Evolutionary conservation across 1,140 invertebrate genomes (phyloP).

Genomic region (Spodoptera frugiperda): DNA sequence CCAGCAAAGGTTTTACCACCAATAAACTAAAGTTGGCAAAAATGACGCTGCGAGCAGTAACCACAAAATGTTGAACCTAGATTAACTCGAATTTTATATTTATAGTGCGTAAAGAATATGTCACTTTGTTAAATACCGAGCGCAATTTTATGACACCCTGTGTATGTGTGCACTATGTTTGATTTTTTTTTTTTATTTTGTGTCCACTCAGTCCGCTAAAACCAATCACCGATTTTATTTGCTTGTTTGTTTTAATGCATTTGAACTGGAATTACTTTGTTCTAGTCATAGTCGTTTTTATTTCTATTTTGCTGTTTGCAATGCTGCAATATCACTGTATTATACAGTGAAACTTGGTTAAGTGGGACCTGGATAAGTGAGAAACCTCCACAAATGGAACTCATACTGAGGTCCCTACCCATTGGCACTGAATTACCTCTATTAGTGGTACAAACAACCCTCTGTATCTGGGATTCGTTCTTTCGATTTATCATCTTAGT

Average conservation of each 20-base stretch:
- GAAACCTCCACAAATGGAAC: no score
- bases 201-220: neutral
- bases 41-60: constrained; percentile 23
- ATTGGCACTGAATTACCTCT: no score
- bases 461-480: no score
- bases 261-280: neutral
- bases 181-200: neutral
- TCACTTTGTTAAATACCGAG: constrained; percentile 18
- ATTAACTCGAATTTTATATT: constrained; percentile 37
- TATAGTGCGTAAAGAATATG: constrained; percentile 35
- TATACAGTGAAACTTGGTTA: no score
- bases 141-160: neutral
- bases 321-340: no score
- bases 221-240: constrained; percentile 2
- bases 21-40: constrained; percentile 26
- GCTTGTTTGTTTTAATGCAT: neutral
- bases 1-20: constrained; percentile 1
- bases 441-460: no score
- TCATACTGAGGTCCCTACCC: no score
- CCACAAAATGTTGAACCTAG: constrained; percentile 37
- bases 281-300: no score
- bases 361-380: no score
- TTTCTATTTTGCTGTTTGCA: no score
- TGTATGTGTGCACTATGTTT: neutral
- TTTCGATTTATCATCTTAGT: no score